These are phyloP conservation scores for Monochamus alternatus DNA, from an alignment of 2,888 invertebrate genomes.

Conservation along the genomic window DNA sequence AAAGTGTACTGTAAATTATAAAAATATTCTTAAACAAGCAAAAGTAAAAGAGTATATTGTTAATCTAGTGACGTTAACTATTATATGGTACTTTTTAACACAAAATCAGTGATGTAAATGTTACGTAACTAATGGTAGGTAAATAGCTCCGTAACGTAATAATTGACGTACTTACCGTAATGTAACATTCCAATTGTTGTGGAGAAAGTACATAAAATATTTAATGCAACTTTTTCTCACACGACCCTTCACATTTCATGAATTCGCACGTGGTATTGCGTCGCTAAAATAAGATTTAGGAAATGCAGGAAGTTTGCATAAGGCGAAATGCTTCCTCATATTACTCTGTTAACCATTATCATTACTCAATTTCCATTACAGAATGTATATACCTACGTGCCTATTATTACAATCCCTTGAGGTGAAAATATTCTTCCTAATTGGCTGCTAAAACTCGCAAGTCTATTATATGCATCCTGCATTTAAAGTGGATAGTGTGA, in stretches of 20 bases:
- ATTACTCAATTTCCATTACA: conserved; percentile 28
- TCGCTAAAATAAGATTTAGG: not conserved
- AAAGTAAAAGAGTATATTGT: too few relatives aligned
- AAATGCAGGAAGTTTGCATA: conserved; percentile 18
- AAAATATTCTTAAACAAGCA: too few relatives aligned
- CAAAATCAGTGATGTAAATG: too few relatives aligned
- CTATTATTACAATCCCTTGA: conserved; percentile 20
- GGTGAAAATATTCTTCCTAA: not conserved
- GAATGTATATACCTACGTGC: not conserved
- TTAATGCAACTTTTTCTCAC: not conserved
- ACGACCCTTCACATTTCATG: not conserved
- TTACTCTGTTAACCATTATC: conserved; percentile 3
- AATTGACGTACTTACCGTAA: too few relatives aligned
- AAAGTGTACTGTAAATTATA: too few relatives aligned
- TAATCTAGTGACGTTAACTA: too few relatives aligned
- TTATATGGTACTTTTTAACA: too few relatives aligned
- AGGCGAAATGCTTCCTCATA: conserved; percentile 22
- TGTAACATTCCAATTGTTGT: not conserved
- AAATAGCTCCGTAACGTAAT: too few relatives aligned
- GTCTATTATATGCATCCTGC: not conserved
- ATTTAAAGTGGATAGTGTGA: not conserved
- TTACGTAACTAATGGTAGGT: too few relatives aligned
- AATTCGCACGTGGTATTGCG: not conserved
- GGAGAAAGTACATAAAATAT: not conserved
- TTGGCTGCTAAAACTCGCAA: conserved; percentile 23